phyloP scores from a whole-genome alignment of 2,888 invertebrate genomes.

The Elmis aenea region DNA sequence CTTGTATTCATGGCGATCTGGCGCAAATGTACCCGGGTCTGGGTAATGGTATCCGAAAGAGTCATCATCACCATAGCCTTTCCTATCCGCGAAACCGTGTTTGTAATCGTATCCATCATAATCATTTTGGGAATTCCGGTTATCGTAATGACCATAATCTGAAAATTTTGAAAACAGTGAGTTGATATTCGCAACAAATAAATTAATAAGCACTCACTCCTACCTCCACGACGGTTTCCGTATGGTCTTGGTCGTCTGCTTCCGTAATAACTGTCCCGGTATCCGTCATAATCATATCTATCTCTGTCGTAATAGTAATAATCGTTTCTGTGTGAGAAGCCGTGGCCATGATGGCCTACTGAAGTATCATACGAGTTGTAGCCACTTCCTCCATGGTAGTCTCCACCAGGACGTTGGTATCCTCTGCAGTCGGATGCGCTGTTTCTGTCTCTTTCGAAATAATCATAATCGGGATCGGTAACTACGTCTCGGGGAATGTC shows the following conservation, averaged over 20 bases:
- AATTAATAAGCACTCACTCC: conserved; percentile 16
- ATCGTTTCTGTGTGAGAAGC: conserved; percentile 6
- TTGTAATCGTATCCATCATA: conserved; percentile 14
- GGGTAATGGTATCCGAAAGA: conserved; percentile 8
- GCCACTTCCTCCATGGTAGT: conserved; percentile 9
- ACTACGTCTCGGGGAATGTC: conserved; percentile 60
- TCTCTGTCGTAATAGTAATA: conserved; percentile 9
- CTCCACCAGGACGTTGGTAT: conserved; percentile 1
- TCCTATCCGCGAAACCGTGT: conserved; percentile 11
- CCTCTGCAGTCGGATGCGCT: conserved; percentile 58
- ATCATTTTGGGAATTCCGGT: neutral
- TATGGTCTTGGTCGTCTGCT: conserved; percentile 8
- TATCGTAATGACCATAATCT: conserved; percentile 7
- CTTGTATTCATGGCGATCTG: conserved; percentile 15
- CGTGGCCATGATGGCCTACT: too few relatives aligned
- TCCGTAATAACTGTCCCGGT: conserved; percentile 9
- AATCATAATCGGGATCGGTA: conserved; percentile 70
- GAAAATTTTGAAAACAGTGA: conserved; percentile 1
- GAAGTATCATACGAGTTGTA: too few relatives aligned
- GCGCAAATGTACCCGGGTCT: conserved; percentile 6
- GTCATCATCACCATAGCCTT: conserved; percentile 3
- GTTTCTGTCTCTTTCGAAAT: conserved; percentile 72
- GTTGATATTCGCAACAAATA: neutral
- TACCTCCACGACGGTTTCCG: conserved; percentile 19
- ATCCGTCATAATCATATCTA: conserved; percentile 15